Conservation (phyloP, 2,888 invertebrate species). For the Drosophila diplacantha region DNA sequence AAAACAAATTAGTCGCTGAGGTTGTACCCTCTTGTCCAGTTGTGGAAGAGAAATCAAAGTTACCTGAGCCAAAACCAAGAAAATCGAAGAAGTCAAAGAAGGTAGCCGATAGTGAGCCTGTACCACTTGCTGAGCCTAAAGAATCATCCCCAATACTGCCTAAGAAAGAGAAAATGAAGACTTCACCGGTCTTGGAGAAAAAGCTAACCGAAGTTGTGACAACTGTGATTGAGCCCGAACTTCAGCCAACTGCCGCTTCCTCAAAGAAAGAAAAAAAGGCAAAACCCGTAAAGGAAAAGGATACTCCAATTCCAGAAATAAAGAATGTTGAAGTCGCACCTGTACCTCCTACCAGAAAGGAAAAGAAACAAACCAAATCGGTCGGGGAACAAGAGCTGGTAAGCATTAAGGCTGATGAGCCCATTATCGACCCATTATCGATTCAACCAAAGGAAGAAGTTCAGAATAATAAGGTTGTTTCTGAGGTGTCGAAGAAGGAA, state of each 20-base stretch:
- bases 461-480: neutral
- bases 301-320: slow-evolving; percentile 2
- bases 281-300: slow-evolving; percentile 17
- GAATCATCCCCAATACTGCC: slow-evolving; percentile 13
- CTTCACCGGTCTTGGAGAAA: slow-evolving; percentile 12
- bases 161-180: slow-evolving; percentile 63
- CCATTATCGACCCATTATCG: neutral
- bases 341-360: slow-evolving; percentile 21
- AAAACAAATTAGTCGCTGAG: slow-evolving; percentile 39
- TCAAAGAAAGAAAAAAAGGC: slow-evolving; percentile 19
- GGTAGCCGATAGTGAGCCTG: slow-evolving; percentile 31
- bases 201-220: slow-evolving; percentile 19
- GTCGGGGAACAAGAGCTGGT: neutral
- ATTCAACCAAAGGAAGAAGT: neutral
- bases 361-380: slow-evolving; percentile 21
- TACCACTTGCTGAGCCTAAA: neutral
- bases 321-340: slow-evolving; percentile 6
- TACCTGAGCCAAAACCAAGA: slow-evolving; percentile 56
- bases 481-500: slow-evolving; percentile 3
- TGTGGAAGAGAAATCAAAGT: slow-evolving; percentile 39
- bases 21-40: slow-evolving; percentile 8
- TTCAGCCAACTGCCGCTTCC: slow-evolving; percentile 1
- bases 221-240: slow-evolving; percentile 13
- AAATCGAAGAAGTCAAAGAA: slow-evolving; percentile 57
- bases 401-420: slow-evolving; percentile 6